phyloP scores from a whole-genome alignment of 2,797 vertebrate species.

The Onychomys torridus region DNA sequence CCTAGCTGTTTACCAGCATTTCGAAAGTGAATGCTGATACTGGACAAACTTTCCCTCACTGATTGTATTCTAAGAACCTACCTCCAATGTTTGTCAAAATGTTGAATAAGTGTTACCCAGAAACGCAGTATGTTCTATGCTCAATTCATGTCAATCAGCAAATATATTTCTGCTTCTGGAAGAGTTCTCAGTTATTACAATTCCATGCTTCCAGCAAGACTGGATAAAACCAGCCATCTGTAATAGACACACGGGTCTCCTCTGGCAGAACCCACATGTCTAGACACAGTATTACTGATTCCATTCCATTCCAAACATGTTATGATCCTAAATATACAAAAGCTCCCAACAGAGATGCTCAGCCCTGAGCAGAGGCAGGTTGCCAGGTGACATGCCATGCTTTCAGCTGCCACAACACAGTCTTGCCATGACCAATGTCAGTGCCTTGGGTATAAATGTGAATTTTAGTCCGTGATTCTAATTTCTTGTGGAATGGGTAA shows the following conservation, averaged over 20 bases:
- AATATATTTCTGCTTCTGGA: background rate
- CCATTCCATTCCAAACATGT: background rate
- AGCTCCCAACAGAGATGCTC: background rate
- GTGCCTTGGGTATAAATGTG: background rate
- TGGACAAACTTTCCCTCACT: background rate
- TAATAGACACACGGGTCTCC: accelerated
- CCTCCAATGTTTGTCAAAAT: background rate
- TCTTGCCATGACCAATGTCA: background rate
- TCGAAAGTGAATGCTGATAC: conserved; percentile 11
- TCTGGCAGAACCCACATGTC: background rate
- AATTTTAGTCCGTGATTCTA: background rate
- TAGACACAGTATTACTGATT: background rate
- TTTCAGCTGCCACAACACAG: background rate
- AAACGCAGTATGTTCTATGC: background rate
- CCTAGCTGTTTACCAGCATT: conserved; percentile 7
- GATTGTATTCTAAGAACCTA: background rate
- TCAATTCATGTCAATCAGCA: background rate
- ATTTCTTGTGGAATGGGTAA: background rate
- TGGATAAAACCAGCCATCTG: background rate
- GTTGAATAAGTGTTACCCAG: background rate
- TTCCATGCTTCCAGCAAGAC: background rate
- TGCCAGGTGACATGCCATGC: background rate
- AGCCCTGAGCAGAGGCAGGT: background rate
- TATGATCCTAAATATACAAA: background rate
- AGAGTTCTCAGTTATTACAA: background rate